A percentile compares a stretch with the other conserved stretches of the same genome.
Conservation (phyloP, 2,888 invertebrate species). For the Phortica okadai region DNA sequence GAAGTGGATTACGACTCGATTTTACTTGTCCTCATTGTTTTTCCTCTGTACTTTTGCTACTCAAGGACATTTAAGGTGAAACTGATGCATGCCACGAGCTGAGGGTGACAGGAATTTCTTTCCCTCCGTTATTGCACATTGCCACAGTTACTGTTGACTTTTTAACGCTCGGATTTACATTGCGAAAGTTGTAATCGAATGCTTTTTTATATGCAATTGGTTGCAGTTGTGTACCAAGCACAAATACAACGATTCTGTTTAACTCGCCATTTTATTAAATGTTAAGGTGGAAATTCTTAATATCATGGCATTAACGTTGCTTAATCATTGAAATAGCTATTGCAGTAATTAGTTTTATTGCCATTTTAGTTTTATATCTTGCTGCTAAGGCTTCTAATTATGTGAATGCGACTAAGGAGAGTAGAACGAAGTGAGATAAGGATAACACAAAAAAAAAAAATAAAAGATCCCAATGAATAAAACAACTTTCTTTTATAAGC, state of each 20-base stretch:
- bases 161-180: conserved; percentile 6
- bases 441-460: too few species aligned
- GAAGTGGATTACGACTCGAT: neutral
- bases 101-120: neutral
- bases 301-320: neutral
- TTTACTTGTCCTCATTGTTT: neutral
- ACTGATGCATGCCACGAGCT: neutral
- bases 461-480: conserved; percentile 12
- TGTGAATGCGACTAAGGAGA: too few species aligned
- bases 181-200: conserved; percentile 28
- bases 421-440: too few species aligned
- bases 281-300: conserved; percentile 1
- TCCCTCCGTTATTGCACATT: neutral
- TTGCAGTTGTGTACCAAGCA: neutral
- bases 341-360: conserved; percentile 6
- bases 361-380: neutral
- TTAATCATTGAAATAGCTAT: conserved; percentile 11
- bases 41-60: neutral
- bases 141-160: neutral
- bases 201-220: conserved; percentile 8
- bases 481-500: neutral
- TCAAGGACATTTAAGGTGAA: conserved; percentile 32
- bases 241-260: neutral
- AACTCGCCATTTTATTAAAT: conserved; percentile 1
- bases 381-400: neutral